Conservation (phyloP, 2,888 invertebrate species). For the Dicranocentrus wangi region DNA sequence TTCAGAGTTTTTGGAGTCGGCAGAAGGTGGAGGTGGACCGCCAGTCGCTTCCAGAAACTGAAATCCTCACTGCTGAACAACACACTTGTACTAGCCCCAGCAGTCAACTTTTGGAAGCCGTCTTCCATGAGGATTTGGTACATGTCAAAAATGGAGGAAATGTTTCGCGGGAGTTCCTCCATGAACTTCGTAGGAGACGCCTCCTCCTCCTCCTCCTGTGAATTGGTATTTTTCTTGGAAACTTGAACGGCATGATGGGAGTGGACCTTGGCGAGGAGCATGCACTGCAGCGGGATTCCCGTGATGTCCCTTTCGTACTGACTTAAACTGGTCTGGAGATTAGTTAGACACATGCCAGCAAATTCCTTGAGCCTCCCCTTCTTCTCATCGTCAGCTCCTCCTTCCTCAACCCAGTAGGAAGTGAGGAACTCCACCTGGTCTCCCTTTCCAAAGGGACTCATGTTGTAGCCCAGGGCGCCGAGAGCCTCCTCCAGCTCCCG, state of each 20-base stretch:
- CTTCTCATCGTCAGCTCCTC: too few relatives aligned
- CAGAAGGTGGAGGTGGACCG: too few relatives aligned
- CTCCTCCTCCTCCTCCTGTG: too few relatives aligned
- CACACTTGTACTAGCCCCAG: too few relatives aligned
- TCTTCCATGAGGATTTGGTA: not conserved
- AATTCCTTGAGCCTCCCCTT: not conserved
- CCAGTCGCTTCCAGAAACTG: too few relatives aligned
- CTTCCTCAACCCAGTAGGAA: not conserved
- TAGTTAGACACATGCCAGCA: not conserved
- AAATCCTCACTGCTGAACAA: too few relatives aligned
- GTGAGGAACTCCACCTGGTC: constrained; percentile 4
- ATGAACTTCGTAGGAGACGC: not conserved
- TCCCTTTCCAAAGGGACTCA: not conserved
- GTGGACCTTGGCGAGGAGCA: not conserved
- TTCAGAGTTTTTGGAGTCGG: too few relatives aligned
- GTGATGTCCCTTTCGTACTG: constrained; percentile 2
- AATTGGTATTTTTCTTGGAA: too few relatives aligned
- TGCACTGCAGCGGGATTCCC: constrained; percentile 13
- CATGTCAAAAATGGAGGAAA: constrained; percentile 2
- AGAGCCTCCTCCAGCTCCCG: not conserved
- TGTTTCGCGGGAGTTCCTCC: not conserved
- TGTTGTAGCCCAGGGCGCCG: not conserved
- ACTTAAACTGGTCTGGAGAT: not conserved
- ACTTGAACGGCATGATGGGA: too few relatives aligned
- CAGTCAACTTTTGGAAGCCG: too few relatives aligned